phyloP scores from a whole-genome alignment of 2,797 vertebrate genomes.

The Manis javanica region DNA sequence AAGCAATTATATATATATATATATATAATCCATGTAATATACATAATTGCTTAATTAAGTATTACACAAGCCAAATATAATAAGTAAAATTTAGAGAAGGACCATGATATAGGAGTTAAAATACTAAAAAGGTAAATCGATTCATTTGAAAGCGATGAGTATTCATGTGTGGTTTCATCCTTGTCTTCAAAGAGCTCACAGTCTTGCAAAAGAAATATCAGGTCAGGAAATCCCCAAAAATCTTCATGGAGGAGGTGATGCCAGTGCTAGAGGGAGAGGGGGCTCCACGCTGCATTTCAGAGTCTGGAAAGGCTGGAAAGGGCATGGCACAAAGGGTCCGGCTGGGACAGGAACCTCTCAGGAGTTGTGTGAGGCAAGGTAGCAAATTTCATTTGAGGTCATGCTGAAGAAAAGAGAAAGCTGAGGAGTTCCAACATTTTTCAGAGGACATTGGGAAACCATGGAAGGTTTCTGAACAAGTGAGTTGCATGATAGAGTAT shows the following conservation, averaged over 20 bases:
- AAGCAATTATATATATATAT: too few relatives aligned
- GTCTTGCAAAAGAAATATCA: not conserved
- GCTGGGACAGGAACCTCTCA: not conserved
- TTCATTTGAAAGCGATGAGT: not conserved
- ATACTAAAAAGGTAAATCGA: not conserved
- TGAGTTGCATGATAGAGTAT: not conserved
- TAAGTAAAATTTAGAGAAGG: not conserved
- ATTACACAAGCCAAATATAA: not conserved
- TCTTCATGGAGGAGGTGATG: not conserved
- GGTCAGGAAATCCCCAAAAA: not conserved
- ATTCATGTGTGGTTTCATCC: not conserved
- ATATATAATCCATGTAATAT: too few relatives aligned
- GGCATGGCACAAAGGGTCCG: not conserved
- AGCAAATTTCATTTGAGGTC: not conserved
- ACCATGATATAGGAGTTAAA: not conserved
- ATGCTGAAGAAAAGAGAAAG: not conserved
- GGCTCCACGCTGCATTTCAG: not conserved
- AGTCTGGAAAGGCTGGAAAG: not conserved
- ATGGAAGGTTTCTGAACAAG: not conserved
- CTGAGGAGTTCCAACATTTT: not conserved
- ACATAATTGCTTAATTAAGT: not conserved
- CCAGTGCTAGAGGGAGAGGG: not conserved
- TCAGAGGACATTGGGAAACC: not conserved
- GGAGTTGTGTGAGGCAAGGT: not conserved
- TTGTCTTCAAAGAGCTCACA: slow-evolving; percentile 13